phyloP scores from a whole-genome alignment of 2,113 vertebrate genomes.

The Peromyscus polionotus region DNA sequence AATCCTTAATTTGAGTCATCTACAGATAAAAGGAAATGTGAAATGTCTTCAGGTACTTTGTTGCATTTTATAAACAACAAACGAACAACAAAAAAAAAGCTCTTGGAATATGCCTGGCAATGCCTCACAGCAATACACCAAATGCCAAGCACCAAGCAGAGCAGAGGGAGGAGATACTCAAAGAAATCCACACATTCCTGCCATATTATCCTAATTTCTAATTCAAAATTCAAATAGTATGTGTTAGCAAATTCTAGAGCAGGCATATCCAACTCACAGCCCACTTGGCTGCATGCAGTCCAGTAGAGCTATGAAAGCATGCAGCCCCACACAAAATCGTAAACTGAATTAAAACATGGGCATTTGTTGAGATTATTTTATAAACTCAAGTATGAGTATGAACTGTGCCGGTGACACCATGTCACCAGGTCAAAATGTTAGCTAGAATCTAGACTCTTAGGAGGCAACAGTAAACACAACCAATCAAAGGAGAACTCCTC shows the following conservation, averaged over 20 bases:
- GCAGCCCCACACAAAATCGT: neutral
- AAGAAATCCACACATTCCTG: neutral
- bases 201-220: slow-evolving; percentile 52
- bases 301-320: neutral
- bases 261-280: neutral
- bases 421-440: neutral
- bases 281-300: neutral
- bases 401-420: neutral
- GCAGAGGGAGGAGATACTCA: neutral
- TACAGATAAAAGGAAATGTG: slow-evolving; percentile 57
- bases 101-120: slow-evolving; percentile 45
- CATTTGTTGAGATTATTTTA: neutral
- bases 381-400: neutral
- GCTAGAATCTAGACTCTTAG: neutral
- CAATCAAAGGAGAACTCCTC: neutral
- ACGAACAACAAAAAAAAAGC: neutral
- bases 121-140: neutral
- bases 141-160: slow-evolving; percentile 30
- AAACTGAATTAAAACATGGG: neutral
- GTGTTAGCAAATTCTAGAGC: slow-evolving; percentile 44
- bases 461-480: slow-evolving; percentile 29
- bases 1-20: slow-evolving; percentile 52
- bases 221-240: slow-evolving; percentile 54
- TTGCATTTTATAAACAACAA: slow-evolving; percentile 25
- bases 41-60: slow-evolving; percentile 39